Percentiles rank a stretch among this genome's conserved stretches.
Conservation (phyloP, 2,113 vertebrate species). For the Rattus norvegicus region DNA sequence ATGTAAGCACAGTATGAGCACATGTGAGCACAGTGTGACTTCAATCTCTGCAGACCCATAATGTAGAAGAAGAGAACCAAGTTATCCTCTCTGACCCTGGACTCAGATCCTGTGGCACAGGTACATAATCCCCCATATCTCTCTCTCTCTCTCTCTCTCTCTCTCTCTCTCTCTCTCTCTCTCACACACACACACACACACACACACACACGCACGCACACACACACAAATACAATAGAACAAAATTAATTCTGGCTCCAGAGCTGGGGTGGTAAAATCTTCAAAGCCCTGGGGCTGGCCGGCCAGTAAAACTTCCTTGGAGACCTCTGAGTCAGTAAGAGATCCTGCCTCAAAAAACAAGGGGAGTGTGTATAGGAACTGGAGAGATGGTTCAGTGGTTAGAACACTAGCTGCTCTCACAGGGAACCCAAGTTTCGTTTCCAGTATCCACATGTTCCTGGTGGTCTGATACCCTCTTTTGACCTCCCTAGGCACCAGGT, state of each 20-base stretch:
- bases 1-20: too few relatives aligned
- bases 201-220: neutral
- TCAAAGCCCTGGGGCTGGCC: neutral
- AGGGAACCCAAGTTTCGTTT: neutral
- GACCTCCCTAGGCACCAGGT: neutral
- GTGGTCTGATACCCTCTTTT: neutral
- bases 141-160: too few relatives aligned
- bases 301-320: neutral
- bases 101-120: neutral
- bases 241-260: neutral
- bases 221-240: neutral
- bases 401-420: neutral
- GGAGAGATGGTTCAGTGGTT: neutral
- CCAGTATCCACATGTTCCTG: neutral
- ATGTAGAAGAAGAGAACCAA: neutral
- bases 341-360: neutral
- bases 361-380: neutral
- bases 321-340: neutral
- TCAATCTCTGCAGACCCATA: neutral
- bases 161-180: fast-evolving
- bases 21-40: neutral
- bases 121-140: too few relatives aligned
- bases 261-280: neutral
- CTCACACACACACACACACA: neutral
- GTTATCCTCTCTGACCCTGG: neutral